Base-by-base conservation (phyloP, 2,797 vertebrate species). In the Lithobates sylvaticus region DNA sequence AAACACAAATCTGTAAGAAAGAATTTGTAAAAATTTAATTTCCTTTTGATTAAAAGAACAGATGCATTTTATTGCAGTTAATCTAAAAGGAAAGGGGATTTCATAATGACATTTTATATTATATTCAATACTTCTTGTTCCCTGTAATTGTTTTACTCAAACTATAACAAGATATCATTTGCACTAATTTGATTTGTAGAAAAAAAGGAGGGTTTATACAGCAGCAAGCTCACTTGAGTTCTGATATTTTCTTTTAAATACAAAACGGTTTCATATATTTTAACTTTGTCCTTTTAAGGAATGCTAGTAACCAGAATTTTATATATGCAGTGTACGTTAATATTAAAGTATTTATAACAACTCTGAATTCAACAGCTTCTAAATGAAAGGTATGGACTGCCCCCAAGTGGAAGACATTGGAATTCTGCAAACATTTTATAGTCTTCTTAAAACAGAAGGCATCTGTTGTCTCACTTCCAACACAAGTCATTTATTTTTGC, bases 331-430 rank as follows among this genome's bases (percentile, higher is more conserved):
- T 3, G 79, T 10, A 64, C 34, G n/a, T 70, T 39, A 26, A 58
- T 29, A 36, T 68, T 16, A 16, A 36, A 74, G n/a, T 1, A 10
- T 58, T 29, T 3, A 29, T 82, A n/a, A 58, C 67, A 9, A 0
- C 2, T 1, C 10, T 26, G 50, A 42, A 47, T 15, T 7, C 13
- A 26, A 6, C 42, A n/a, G 10, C 29, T 32, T 7, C 54, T 12
- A 18, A 4, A 65, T 26, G 29, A 16, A 74, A 85, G 54, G 23
- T 34, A 39, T 50, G 6, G 44, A 69, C 70, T 85, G 77, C 77
- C 84, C 79, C 29, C 84, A 75, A 50, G 84, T 85, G 84, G 64
- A 23, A 54, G 13, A 64, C 0, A 44, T 1, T 61, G 26, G n/a
- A 42, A 32, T 5, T 29, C 10, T 12, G 13, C 64, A 9, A 27